These are phyloP conservation scores for Platichthys stellatus DNA, from an alignment of 2,113 vertebrate species.

Conservation along the genomic window DNA sequence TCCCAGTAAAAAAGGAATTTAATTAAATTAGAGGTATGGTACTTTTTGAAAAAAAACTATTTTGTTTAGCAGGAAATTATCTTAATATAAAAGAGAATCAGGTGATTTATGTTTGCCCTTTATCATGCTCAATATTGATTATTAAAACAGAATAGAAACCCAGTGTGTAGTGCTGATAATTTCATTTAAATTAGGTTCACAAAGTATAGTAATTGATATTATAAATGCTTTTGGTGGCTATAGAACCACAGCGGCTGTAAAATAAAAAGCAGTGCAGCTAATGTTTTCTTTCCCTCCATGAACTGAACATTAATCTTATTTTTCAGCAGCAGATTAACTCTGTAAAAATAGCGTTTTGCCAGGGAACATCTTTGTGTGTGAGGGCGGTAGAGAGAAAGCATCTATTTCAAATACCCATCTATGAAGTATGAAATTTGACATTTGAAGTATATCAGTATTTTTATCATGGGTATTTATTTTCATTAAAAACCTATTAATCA, in stretches of 20 bases:
- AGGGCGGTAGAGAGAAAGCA: background rate
- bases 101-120: background rate
- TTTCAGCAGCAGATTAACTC: background rate
- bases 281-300: background rate
- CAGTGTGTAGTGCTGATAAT: background rate
- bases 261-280: background rate
- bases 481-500: background rate
- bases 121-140: background rate
- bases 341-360: background rate
- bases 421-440: background rate
- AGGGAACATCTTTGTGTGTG: background rate
- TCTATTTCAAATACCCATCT: background rate
- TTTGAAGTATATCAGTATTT: background rate
- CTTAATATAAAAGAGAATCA: background rate
- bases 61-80: background rate
- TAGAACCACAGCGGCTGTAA: background rate
- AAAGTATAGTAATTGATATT: background rate
- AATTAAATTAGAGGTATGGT: too few relatives aligned
- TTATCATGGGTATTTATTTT: background rate
- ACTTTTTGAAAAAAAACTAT: background rate
- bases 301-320: slow-evolving; percentile 12
- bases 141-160: background rate
- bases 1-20: too few relatives aligned
- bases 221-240: background rate
- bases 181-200: background rate